Conservation (phyloP, 2,797 vertebrate species). For the Phoebastria nigripes region DNA sequence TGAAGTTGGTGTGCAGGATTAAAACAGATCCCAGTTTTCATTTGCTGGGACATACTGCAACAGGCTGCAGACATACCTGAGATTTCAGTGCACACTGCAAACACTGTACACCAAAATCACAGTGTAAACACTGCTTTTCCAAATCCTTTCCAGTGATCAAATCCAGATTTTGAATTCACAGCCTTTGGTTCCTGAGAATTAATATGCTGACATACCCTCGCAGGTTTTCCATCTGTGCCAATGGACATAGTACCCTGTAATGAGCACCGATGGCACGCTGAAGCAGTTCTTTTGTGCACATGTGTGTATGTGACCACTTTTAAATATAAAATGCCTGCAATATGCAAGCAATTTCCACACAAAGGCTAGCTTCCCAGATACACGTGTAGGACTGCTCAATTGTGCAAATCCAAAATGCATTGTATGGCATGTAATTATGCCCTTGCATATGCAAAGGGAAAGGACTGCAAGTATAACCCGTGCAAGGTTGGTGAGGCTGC, state of each 20-base stretch:
- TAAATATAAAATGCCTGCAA: constrained; percentile 12
- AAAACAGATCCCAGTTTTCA: neutral
- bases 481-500: neutral
- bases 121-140: neutral
- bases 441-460: neutral
- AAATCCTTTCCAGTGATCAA: neutral
- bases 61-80: neutral
- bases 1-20: neutral
- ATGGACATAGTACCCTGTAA: constrained; percentile 32
- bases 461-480: neutral
- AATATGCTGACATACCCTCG: neutral
- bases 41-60: neutral
- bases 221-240: constrained; percentile 32
- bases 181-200: neutral
- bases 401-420: neutral
- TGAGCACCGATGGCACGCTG: neutral
- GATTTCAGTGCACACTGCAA: neutral
- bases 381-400: neutral
- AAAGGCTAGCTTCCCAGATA: neutral
- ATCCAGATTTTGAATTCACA: neutral
- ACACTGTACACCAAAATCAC: neutral
- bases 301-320: neutral
- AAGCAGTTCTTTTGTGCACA: constrained; percentile 12
- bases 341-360: neutral
- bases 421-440: neutral